Base-by-base conservation (phyloP, 2,113 vertebrate species). In the Eurystomus gularis region DNA sequence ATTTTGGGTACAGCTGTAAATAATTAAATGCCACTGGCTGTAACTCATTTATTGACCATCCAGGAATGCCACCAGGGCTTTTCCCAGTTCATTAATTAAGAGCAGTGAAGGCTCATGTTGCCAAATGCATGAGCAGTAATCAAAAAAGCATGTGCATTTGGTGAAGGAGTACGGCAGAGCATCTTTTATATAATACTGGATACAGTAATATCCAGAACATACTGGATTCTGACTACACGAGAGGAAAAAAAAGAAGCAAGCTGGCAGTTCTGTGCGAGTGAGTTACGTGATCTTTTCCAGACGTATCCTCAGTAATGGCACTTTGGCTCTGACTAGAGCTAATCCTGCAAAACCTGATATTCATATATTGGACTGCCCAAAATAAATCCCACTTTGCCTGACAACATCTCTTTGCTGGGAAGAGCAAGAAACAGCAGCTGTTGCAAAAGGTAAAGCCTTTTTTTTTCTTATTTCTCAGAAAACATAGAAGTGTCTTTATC, bases 231-330 rank as follows among this genome's bases (percentile, higher is more conserved):
- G 64, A 33, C 35, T 35, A 2, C 2, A 23, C 2, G 18, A 58
- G 51, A 13, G 28, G 39, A 55, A 4, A 60, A 33, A 73, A 6
- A 17, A n/a, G 19, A 20, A 31, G 33, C 51, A 31, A 39, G 19
- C 5, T 69, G 73, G 4, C 11, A 65, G 11, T 46, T 68, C 60
- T 37, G 29, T n/a, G 44, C 5, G 7, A 46, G 18, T 33, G 28
- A 35, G n/a, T 51, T 76, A 46, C 69, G 44, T 78, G 44, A 42
- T 37, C 82, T 90, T 60, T 86, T n/a, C 58, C 48, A 81, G 28
- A 20, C 0, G 0, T 20, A 42, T 33, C 15, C 26, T 68, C 40
- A 33, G 6, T 4, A 31, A n/a, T 10, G 42, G 26, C 20, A 11
- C 55, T 83, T 23, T 17, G 29, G 23, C 25, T 86, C 51, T 6